phyloP scores from a whole-genome alignment of 2,888 invertebrate species.

The Aphidoletes aphidimyza region DNA sequence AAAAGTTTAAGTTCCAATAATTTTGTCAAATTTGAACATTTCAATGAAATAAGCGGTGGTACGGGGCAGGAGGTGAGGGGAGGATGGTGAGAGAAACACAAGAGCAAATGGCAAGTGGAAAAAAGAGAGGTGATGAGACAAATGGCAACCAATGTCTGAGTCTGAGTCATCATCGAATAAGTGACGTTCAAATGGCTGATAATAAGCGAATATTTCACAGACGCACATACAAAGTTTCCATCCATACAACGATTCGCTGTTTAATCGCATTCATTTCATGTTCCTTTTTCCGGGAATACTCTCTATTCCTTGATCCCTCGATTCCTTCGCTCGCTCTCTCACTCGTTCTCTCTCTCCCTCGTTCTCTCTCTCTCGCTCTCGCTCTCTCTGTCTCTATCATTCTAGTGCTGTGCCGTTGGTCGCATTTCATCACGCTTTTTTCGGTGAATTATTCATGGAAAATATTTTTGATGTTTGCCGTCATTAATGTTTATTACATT shows the following conservation, averaged over 20 bases:
- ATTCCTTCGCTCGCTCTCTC: neutral
- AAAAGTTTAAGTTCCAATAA: conserved; percentile 44
- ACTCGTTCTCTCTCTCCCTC: neutral
- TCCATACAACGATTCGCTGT: conserved; percentile 26
- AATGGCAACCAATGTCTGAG: neutral
- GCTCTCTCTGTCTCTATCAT: neutral
- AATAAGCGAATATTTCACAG: conserved; percentile 38
- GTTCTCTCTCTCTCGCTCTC: neutral
- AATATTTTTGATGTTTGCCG: conserved; percentile 52
- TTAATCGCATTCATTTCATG: conserved; percentile 36
- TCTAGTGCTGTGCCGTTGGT: no score
- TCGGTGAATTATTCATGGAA: conserved; percentile 50
- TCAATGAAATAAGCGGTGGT: no score
- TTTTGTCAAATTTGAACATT: conserved; percentile 27
- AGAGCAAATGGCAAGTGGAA: neutral
- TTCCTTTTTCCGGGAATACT: no score
- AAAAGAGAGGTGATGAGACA: neutral
- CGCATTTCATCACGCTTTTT: neutral
- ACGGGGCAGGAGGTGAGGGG: no score
- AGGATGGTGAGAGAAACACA: neutral
- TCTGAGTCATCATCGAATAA: neutral
- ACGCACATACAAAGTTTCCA: conserved; percentile 25
- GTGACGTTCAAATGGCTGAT: conserved; percentile 34
- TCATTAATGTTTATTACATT: conserved; percentile 52
- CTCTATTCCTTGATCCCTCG: no score